These are phyloP conservation scores for Metaphire vulgaris DNA, from an alignment of 1,140 invertebrate species.

Conservation along the genomic window DNA sequence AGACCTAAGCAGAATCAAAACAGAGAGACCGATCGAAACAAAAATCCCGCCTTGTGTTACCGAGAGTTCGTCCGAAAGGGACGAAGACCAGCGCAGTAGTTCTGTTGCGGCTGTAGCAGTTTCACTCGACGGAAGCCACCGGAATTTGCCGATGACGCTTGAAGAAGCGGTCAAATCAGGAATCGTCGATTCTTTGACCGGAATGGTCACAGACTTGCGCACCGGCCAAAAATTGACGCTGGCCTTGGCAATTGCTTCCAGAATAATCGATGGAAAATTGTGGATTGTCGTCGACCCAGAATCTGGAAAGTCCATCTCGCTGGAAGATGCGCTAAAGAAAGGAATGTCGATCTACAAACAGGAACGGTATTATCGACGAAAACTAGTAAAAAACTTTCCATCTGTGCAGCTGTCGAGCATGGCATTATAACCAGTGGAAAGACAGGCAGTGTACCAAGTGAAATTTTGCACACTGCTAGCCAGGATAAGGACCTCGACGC, in stretches of 20 bases:
- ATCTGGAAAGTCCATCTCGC: constrained; percentile 65
- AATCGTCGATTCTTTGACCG: constrained; percentile 29
- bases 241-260: constrained; percentile 72
- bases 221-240: constrained; percentile 59
- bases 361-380: neutral
- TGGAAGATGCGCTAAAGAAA: constrained; percentile 64
- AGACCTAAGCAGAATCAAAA: neutral
- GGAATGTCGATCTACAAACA: constrained; percentile 40
- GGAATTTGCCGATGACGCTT: neutral
- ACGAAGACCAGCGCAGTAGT: neutral
- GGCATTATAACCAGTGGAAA: constrained; percentile 56
- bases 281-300: constrained; percentile 66
- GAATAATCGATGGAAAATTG: constrained; percentile 70
- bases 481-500: neutral
- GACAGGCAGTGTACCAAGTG: neutral
- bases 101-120: constrained; percentile 50
- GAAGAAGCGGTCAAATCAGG: constrained; percentile 27
- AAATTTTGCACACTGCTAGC: neutral
- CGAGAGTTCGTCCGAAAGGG: neutral
- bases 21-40: neutral
- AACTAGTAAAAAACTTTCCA: constrained; percentile 33
- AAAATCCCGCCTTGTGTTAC: neutral
- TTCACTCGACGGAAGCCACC: constrained; percentile 6
- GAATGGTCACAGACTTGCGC: neutral
- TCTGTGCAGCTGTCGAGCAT: constrained; percentile 61